Percentiles rank a stretch among this genome's conserved stretches.
Conservation (phyloP, 2,797 vertebrate genomes). For the Thalassophryne amazonica region DNA sequence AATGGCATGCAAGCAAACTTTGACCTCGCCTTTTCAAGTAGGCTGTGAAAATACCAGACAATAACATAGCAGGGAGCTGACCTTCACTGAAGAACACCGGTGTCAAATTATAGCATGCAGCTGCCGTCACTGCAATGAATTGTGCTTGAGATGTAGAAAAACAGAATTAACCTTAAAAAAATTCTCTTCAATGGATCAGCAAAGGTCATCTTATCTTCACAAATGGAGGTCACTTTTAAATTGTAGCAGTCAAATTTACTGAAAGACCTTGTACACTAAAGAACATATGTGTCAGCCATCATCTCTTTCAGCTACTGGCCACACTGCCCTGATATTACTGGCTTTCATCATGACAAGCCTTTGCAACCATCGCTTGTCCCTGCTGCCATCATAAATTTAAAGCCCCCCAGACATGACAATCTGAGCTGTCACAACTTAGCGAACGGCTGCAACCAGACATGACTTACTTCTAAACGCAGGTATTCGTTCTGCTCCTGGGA, state of each 20-base stretch:
- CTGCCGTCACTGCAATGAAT: not conserved
- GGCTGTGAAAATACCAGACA: conserved; percentile 20
- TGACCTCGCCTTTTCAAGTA: conserved; percentile 14
- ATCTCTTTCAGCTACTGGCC: conserved; percentile 52
- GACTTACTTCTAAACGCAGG: conserved; percentile 85
- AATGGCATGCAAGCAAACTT: conserved; percentile 20
- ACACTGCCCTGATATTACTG: conserved; percentile 65
- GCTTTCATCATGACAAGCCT: conserved; percentile 55
- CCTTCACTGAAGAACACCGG: conserved; percentile 31
- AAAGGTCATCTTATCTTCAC: conserved; percentile 22
- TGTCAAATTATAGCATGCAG: conserved; percentile 1
- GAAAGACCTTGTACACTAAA: conserved; percentile 42
- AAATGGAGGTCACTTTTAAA: conserved; percentile 29
- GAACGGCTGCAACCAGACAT: conserved; percentile 8
- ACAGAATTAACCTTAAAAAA: conserved; percentile 47
- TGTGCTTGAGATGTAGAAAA: conserved; percentile 27
- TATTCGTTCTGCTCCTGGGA: conserved; percentile 83
- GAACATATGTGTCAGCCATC: conserved; percentile 55
- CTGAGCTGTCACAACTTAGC: conserved; percentile 35
- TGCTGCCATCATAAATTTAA: conserved; percentile 41
- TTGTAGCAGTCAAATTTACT: conserved; percentile 21
- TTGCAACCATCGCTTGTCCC: conserved; percentile 44
- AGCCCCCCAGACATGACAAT: conserved; percentile 51
- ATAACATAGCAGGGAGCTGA: conserved; percentile 22
- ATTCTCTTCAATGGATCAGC: no score